Percentiles rank a stretch among this genome's conserved stretches.
These are phyloP conservation scores for Myrmophylax atrothorax DNA, from an alignment of 2,113 vertebrate genomes.

Conservation along the genomic window DNA sequence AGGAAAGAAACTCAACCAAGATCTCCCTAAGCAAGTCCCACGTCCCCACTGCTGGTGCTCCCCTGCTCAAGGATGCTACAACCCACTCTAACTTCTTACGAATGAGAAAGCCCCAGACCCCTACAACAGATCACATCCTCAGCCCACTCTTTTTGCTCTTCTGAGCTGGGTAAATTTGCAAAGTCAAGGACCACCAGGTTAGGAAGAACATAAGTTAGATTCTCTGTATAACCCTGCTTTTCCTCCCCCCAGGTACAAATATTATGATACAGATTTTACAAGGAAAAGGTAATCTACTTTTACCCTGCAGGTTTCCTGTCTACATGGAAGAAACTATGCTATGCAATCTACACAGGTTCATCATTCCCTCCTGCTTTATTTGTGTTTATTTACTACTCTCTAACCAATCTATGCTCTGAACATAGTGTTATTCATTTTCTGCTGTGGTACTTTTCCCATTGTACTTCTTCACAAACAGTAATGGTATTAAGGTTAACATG, in stretches of 20 bases:
- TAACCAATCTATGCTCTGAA: not conserved
- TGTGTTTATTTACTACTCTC: not conserved
- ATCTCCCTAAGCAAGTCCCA: not conserved
- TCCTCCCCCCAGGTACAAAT: not conserved
- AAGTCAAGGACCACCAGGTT: not conserved
- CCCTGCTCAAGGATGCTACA: not conserved
- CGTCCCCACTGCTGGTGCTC: fast-evolving
- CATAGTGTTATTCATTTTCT: not conserved
- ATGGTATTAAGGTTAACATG: not conserved
- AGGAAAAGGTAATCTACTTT: not conserved
- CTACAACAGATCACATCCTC: not conserved
- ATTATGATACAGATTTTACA: not conserved
- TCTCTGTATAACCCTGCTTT: not conserved
- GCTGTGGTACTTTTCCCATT: not conserved
- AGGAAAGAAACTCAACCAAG: not conserved
- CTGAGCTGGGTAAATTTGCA: not conserved
- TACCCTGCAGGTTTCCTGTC: not conserved
- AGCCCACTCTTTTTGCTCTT: not conserved
- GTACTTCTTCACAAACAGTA: not conserved
- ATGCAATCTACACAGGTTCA: not conserved
- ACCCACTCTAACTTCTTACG: not conserved
- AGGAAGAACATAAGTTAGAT: not conserved
- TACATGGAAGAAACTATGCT: not conserved
- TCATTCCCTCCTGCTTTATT: not conserved
- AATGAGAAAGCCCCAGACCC: not conserved